Conservation (phyloP, 2,113 vertebrate genomes). For the Albula goreensis region DNA sequence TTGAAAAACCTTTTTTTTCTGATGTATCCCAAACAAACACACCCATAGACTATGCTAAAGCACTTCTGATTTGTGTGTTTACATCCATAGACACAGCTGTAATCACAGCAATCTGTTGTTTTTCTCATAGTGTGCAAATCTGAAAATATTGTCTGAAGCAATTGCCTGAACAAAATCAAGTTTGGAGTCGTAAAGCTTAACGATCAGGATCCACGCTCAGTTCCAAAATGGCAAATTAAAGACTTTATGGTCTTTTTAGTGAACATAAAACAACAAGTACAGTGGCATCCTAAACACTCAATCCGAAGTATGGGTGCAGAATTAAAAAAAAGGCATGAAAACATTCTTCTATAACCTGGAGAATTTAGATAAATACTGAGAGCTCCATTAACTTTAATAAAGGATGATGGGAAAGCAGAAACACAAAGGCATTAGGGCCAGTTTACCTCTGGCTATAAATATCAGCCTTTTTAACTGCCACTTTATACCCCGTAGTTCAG, state of each 20-base stretch:
- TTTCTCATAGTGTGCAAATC: background rate
- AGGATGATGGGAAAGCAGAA: background rate
- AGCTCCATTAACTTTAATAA: conserved; percentile 20
- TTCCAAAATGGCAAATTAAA: conserved; percentile 11
- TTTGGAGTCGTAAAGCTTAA: background rate
- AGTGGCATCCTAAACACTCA: background rate
- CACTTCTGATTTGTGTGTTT: background rate
- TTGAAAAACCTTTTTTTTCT: background rate
- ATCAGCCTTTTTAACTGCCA: background rate
- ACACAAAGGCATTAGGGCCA: background rate
- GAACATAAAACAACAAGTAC: background rate
- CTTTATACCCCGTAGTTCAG: conserved; percentile 3
- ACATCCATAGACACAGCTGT: background rate
- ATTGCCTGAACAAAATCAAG: background rate
- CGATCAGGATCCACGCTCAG: background rate
- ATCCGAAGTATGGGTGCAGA: conserved; percentile 31
- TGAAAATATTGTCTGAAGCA: background rate
- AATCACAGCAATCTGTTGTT: conserved; percentile 1
- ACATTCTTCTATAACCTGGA: background rate
- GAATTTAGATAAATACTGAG: background rate
- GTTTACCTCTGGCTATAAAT: conserved; percentile 8
- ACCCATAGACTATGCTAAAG: background rate
- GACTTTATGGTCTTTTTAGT: background rate
- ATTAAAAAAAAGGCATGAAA: background rate
- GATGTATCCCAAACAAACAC: background rate